These are phyloP conservation scores for Eumeta japonica DNA, from an alignment of 1,140 invertebrate genomes.

Conservation along the genomic window DNA sequence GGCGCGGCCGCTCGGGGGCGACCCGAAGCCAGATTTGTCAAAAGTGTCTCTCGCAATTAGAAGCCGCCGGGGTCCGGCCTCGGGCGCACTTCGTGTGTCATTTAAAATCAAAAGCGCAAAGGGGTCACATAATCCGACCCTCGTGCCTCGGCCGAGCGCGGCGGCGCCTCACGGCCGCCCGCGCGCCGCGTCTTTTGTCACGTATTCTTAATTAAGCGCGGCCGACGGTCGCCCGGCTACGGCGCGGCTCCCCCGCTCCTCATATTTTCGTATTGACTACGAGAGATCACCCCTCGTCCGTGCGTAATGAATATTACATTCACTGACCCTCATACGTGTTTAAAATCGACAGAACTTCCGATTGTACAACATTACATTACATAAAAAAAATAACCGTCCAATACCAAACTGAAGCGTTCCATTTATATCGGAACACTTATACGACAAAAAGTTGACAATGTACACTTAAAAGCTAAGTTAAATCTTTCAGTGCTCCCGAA, in stretches of 20 bases:
- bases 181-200: conserved; percentile 58
- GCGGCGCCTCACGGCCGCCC: conserved; percentile 18
- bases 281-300: too few relatives aligned
- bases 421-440: too few relatives aligned
- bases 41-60: conserved; percentile 54
- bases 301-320: conserved; percentile 19
- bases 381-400: too few relatives aligned
- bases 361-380: too few relatives aligned
- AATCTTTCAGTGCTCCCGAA: conserved; percentile 18
- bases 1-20: conserved; percentile 44
- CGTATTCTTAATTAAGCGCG: conserved; percentile 59
- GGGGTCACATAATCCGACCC: conserved; percentile 53
- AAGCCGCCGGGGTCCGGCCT: conserved; percentile 37
- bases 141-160: conserved; percentile 38
- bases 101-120: conserved; percentile 57
- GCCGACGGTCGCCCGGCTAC: conserved; percentile 37
- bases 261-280: conserved; percentile 51
- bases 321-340: conserved; percentile 6
- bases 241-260: conserved; percentile 37
- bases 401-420: too few relatives aligned
- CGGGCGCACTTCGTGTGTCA: conserved; percentile 43
- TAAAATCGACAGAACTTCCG: too few relatives aligned
- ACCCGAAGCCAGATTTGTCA: conserved; percentile 52
- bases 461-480: conserved; percentile 8
- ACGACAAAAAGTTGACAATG: too few relatives aligned